Evolutionary conservation across 2,888 invertebrate genomes (phyloP), one percentile per base, ranked within the genome.

Genomic region (Calameuta filiformis): DNA sequence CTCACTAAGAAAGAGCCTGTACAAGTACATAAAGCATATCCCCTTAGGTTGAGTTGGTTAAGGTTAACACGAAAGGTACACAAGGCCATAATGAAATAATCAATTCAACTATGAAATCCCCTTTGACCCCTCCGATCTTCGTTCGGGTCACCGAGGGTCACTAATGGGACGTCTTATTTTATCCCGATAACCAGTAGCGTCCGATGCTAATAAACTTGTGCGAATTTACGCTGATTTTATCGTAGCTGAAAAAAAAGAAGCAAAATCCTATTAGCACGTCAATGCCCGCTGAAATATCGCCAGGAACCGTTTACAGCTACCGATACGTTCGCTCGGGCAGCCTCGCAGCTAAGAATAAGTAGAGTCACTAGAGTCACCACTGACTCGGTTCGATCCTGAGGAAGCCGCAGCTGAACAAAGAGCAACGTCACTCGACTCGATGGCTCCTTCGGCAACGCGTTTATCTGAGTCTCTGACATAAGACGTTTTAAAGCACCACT

Each of bases 211-310:
- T 9, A 15, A 2, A 40, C 23, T 23, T 2, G 15, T 0, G 23
- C 23, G 23, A 56, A 56, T 56, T 23, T 23, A 9, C 9, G 56
- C 23, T 23, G 56, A 56, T 56, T 56, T 56, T 2, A 15, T 56
- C 9, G 9, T 9, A 9, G 56, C 56, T 23, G 0, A 56, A 23
- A 23, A 56, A 9, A 56, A 56, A 56, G 23, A 23, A 23, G 1
- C 40, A 40, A 23, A 56, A 23, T 71, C 23, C 78, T 78, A 75
- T 78, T 78, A 78, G 35, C 76, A 78, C 75, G 78, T 78, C 75
- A 78, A 56, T 78, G 75, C 73, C 31, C 68, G 75, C 68, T 78
- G 71, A 78, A 76, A 73, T 76, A 73, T 78, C 74, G 56, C 56
- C 56, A 23, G 15, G 56, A 23, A 15, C 6, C 56, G 2, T 56